Base-by-base conservation (phyloP, 2,113 vertebrate species). In the Herpetotheres cachinnans region DNA sequence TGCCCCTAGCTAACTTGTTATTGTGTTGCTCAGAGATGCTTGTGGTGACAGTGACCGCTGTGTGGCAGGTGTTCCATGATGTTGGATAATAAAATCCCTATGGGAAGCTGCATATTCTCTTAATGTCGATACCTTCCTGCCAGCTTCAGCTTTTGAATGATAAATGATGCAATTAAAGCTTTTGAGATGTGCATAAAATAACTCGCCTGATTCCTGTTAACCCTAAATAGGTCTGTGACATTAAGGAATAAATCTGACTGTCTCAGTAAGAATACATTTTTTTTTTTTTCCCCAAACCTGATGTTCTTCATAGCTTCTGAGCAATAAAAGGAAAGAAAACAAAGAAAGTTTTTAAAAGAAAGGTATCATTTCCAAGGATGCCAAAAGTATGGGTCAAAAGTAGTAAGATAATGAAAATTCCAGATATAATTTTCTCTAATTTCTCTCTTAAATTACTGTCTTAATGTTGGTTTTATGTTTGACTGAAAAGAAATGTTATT, bases 91-190 rank as follows among this genome's bases (percentile, higher is more conserved):
- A 93, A 97, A 97, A 95, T 96, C 87, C 46, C 76, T 44, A 4
- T 69, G 73, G 79, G 66, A 97, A 97, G 47, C n/a, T 81, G 62
- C 44, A 73, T 49, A 52, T 92, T 96, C 87, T 88, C 40, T 59
- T 96, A 85, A 67, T 86, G 83, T 89, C 11, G 24, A 70, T 91
- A 95, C 55, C 29, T 88, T 92, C 55, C 89, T 97, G 82, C 86
- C 87, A 97, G 50, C 55, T 91, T 91, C 72, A 89, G 56, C 16
- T 96, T 96, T 96, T 94, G 58, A 92, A 87, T 96, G 94, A 97
- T 89, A 96, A 98, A 96, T 94, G 55, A 74, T 77, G 50, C 72
- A 97, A 96, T 97, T 97, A 97, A 95, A 95, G 30, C 38, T 95
- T 93, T 95, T 94, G 86, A 89, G 46, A 90, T 86, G 29, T 95